Conservation (phyloP, 92 coral and sea anemone genomes). For the Blastomussa wellsi region DNA sequence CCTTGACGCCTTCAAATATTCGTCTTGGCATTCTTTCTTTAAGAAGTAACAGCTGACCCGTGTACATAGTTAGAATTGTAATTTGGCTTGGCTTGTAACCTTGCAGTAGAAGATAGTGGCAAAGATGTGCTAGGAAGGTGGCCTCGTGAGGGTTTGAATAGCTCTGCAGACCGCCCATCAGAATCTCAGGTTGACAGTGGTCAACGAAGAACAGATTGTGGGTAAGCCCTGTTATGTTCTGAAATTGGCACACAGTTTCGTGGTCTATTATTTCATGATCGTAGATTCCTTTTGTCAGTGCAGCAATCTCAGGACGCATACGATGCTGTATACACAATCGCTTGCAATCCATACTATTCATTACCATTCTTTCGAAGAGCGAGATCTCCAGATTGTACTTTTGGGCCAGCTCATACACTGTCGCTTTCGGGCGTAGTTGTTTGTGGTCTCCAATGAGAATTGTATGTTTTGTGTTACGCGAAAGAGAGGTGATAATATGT, state of each 20-base stretch:
- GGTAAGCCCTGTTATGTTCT: constrained; percentile 50
- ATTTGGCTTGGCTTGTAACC: constrained; percentile 53
- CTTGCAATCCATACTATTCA: constrained; percentile 68
- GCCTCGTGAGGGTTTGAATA: constrained; percentile 72
- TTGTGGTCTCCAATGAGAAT: constrained; percentile 91
- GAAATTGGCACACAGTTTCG: constrained; percentile 41
- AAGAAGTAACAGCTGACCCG: constrained; percentile 63
- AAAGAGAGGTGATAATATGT: constrained; percentile 75
- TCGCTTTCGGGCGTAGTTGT: constrained; percentile 82
- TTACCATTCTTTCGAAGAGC: constrained; percentile 74
- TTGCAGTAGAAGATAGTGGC: constrained; percentile 62
- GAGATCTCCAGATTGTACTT: constrained; percentile 65
- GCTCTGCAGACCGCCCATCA: constrained; percentile 59
- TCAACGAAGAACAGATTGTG: constrained; percentile 54
- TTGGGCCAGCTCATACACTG: constrained; percentile 69
- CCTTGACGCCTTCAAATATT: constrained; percentile 57
- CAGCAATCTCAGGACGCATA: constrained; percentile 74
- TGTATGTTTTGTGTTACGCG: constrained; percentile 69
- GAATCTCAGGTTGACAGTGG: constrained; percentile 47
- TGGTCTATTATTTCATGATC: constrained; percentile 59
- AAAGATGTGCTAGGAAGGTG: constrained; percentile 53
- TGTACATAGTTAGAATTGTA: constrained; percentile 74
- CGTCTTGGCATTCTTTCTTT: constrained; percentile 56
- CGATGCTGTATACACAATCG: constrained; percentile 70
- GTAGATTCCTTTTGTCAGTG: constrained; percentile 66